These are phyloP conservation scores for Branchellion lobata DNA, from an alignment of 2,888 invertebrate genomes.

Conservation along the genomic window DNA sequence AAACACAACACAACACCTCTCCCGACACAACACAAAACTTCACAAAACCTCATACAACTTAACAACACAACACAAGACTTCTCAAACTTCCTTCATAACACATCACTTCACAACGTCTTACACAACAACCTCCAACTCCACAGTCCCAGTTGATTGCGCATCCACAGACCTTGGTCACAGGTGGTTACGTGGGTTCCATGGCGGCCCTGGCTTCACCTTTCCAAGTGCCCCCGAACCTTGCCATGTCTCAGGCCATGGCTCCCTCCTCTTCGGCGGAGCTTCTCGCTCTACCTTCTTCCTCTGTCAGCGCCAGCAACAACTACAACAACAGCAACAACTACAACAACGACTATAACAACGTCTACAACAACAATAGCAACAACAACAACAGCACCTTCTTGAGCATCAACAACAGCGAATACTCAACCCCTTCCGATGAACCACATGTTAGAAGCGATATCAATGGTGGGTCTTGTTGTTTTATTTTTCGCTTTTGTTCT, in stretches of 20 bases:
- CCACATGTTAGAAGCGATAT: background rate
- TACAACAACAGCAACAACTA: background rate
- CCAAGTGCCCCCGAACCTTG: conserved; percentile 3
- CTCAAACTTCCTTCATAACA: too few relatives aligned
- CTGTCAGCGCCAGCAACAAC: conserved; percentile 28
- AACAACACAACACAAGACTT: too few relatives aligned
- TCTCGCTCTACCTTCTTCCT: conserved; percentile 7
- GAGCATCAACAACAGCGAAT: conserved; percentile 8
- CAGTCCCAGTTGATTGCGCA: conserved; percentile 39
- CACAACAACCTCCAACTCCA: too few relatives aligned
- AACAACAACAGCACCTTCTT: too few relatives aligned
- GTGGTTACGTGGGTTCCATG: conserved; percentile 33
- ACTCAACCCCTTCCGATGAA: background rate
- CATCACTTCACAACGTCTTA: too few relatives aligned
- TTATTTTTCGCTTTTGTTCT: too few relatives aligned
- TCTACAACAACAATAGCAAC: background rate
- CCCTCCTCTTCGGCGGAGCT: background rate
- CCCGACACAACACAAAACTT: too few relatives aligned
- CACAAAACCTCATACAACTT: too few relatives aligned
- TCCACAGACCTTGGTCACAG: conserved; percentile 30
- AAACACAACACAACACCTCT: too few relatives aligned
- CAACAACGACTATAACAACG: background rate
- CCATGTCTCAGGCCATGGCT: background rate
- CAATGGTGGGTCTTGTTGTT: background rate
- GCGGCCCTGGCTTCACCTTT: conserved; percentile 40